phyloP scores from a whole-genome alignment of 2,888 invertebrate genomes.

The Euphydryas editha region DNA sequence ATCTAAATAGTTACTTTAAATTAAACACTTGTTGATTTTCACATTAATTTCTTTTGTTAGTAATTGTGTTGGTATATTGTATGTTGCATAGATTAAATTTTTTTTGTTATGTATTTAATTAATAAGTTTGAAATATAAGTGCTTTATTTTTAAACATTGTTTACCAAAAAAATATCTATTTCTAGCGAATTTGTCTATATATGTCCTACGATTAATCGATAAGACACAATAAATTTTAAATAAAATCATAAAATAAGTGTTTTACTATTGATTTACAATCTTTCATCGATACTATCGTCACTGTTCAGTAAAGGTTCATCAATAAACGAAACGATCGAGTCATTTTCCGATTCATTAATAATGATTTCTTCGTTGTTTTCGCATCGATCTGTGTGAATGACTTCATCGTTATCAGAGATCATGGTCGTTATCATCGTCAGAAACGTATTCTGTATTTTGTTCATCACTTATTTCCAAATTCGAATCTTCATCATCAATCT shows the following conservation, averaged over 20 bases:
- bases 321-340: slow-evolving; percentile 16
- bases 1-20: slow-evolving; percentile 48
- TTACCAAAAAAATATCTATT: slow-evolving; percentile 42
- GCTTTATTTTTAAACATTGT: slow-evolving; percentile 23
- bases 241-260: slow-evolving; percentile 27
- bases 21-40: slow-evolving; percentile 54
- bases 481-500: neutral
- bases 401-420: neutral
- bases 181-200: slow-evolving; percentile 33
- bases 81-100: slow-evolving; percentile 30
- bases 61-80: slow-evolving; percentile 15
- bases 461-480: neutral
- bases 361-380: slow-evolving; percentile 3
- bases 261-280: neutral
- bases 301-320: slow-evolving; percentile 5
- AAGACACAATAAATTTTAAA: slow-evolving; percentile 59
- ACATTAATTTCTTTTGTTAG: slow-evolving; percentile 16
- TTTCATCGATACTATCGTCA: neutral
- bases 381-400: neutral
- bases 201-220: slow-evolving; percentile 53
- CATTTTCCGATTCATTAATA: slow-evolving; percentile 18
- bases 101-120: neutral
- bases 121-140: slow-evolving; percentile 15
- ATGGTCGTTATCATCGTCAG: neutral
- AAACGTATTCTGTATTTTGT: neutral